Percentiles rank a stretch among this genome's conserved stretches.
Evolutionary conservation across 2,888 invertebrate species (phyloP).

Genomic region (Pollenia labialis): DNA sequence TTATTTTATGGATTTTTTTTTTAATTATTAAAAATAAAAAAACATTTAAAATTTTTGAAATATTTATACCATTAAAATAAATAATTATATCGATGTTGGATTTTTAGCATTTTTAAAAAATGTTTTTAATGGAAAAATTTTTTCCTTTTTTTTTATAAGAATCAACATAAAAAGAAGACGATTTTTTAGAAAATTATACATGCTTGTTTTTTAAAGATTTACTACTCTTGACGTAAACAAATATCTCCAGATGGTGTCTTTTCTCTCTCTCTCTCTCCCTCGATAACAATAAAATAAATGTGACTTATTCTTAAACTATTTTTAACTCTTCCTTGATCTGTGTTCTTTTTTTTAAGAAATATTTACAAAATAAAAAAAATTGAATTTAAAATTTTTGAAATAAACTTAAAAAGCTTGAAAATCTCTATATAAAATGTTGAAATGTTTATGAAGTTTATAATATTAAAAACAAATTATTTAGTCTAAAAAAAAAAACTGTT

Average conservation of each 20-base stretch:
- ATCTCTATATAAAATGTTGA: conserved; percentile 67
- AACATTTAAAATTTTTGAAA: conserved; percentile 20
- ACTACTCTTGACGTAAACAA: no score
- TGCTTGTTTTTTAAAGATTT: no score
- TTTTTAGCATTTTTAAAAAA: conserved; percentile 60
- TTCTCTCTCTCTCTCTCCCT: no score
- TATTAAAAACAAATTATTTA: background rate
- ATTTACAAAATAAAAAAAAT: conserved; percentile 2
- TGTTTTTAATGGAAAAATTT: conserved; percentile 9
- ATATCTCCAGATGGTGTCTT: no score
- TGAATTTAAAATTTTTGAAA: no score
- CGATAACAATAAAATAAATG: no score
- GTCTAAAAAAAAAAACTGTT: conserved; percentile 26
- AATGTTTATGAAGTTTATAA: conserved; percentile 47
- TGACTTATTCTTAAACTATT: no score
- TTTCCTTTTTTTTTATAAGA: no score
- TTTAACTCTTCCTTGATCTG: no score
- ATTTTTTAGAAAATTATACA: no score
- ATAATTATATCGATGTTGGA: conserved; percentile 40
- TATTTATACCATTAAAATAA: conserved; percentile 34
- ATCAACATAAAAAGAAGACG: no score
- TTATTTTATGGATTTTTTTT: conserved; percentile 52
- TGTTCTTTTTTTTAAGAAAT: conserved; percentile 33
- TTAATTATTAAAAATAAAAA: conserved; percentile 3
- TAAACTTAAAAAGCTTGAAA: conserved; percentile 26